Evolutionary conservation across 1,140 invertebrate species (phyloP).

Genomic region (Scaptomyza graminum): DNA sequence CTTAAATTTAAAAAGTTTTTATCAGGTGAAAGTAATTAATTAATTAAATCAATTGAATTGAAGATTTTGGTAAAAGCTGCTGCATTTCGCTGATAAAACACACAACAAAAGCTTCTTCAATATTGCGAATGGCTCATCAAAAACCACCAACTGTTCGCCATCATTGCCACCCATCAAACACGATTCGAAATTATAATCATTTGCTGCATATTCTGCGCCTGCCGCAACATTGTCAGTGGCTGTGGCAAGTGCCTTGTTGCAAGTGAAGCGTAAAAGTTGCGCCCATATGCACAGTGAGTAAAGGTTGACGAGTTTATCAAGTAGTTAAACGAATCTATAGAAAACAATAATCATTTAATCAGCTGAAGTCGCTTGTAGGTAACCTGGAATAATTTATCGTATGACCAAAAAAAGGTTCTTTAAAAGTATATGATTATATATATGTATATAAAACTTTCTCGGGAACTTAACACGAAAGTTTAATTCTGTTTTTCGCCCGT

Average conservation of each 20-base stretch:
- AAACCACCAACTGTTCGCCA: neutral
- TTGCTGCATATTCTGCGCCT: slow-evolving; percentile 37
- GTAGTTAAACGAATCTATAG: neutral
- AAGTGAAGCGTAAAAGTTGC: slow-evolving; percentile 60
- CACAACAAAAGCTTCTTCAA: slow-evolving; percentile 4
- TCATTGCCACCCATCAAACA: neutral
- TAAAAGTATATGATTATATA: no score
- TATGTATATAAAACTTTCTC: no score
- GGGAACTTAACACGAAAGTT: neutral
- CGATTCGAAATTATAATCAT: slow-evolving; percentile 50
- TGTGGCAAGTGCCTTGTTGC: slow-evolving; percentile 47
- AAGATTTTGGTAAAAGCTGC: neutral
- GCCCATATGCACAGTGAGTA: slow-evolving; percentile 20
- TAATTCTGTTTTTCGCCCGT: no score
- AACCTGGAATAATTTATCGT: no score
- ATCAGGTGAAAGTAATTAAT: no score
- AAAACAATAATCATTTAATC: no score
- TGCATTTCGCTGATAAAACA: slow-evolving; percentile 5
- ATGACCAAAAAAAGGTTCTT: no score
- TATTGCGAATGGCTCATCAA: no score
- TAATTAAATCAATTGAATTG: no score
- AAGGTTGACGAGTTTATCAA: neutral
- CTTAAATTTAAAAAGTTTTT: no score
- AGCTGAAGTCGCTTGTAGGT: no score
- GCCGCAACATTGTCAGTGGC: slow-evolving; percentile 43